Evolutionary conservation across 2,888 invertebrate genomes (phyloP).

Genomic region (Ecliptopera silaceata): DNA sequence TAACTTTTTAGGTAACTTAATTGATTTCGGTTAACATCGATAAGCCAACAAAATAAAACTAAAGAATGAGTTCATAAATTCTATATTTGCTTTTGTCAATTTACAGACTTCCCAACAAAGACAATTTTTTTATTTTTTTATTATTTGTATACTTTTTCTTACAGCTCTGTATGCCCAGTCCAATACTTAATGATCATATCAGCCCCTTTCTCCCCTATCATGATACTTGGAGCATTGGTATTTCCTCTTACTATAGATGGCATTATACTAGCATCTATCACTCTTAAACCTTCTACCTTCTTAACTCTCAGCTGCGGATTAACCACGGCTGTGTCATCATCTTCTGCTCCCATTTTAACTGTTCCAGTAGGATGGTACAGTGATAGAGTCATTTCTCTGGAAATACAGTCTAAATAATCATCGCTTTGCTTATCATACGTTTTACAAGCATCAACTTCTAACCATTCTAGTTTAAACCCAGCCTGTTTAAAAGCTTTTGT

Average conservation of each 20-base stretch:
- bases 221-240: conserved; percentile 84
- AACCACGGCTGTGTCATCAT: conserved; percentile 76
- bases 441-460: conserved; percentile 59
- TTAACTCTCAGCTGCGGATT: conserved; percentile 81
- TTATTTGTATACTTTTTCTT: conserved; percentile 10
- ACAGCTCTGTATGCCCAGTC: conserved; percentile 59
- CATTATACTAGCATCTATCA: conserved; percentile 87
- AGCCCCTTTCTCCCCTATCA: conserved; percentile 86
- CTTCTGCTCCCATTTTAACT: conserved; percentile 83
- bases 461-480: conserved; percentile 55
- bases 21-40: too few species aligned
- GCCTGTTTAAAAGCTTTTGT: conserved; percentile 52
- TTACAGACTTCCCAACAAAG: too few species aligned
- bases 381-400: conserved; percentile 59
- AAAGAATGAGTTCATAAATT: too few species aligned
- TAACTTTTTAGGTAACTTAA: too few species aligned
- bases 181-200: conserved; percentile 84
- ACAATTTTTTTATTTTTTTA: too few species aligned
- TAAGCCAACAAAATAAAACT: too few species aligned
- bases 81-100: too few species aligned
- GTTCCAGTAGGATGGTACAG: conserved; percentile 89
- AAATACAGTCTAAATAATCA: conserved; percentile 52
- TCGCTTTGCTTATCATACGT: conserved; percentile 47
- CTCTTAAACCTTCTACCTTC: conserved; percentile 78
- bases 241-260: conserved; percentile 84